Evolutionary conservation across 2,888 invertebrate genomes (phyloP), one percentile per base, ranked within the genome.

Genomic region (Microchrysa polita): DNA sequence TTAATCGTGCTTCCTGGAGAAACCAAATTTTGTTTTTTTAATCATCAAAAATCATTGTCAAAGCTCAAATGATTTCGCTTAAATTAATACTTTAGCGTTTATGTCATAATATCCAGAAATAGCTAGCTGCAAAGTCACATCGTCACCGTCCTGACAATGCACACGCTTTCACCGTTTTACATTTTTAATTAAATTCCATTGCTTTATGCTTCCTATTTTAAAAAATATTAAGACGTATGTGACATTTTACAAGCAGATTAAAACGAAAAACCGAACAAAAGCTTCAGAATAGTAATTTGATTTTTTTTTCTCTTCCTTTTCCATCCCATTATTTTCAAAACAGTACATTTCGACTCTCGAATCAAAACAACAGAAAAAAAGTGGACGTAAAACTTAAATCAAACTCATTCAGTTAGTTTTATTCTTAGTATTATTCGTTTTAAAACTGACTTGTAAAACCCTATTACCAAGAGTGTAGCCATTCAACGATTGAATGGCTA

Each of bases 401-500:
- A 16, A 18, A 55, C 10, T 55, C 18, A 65, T 48, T 69, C 78
- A 79, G 77, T 78, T 79, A 74, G 78, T 77, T 78, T 79, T 89
- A 82, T 89, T 87, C 88, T 91, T 91, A 86, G 90, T 91, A 87
- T 91, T 92, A 87, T 91, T 92, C 83, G 92, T 94, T 89, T 95
- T 95, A 89, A 95, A 95, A 86, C 94, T 94, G 84, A 96, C 95
- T 88, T 96, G 96, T 81, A 96, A 90, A 80, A 95, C 94, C 79
- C 96, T 89, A 87, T 94, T 94, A 81, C 94, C 94, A 81, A 96
- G 89, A 80, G 94, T 93, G 86, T 95, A 95, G 78, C 96, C 96
- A 86, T 96, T 95, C 80, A 96, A 89, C 81, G 93, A 93, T 86
- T 95, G 94, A 81, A 96, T 95, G 78, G 96, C 96, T 79, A 94